Evolutionary conservation across 1,140 invertebrate genomes (phyloP).

Genomic region (Daktulosphaira vitifoliae): DNA sequence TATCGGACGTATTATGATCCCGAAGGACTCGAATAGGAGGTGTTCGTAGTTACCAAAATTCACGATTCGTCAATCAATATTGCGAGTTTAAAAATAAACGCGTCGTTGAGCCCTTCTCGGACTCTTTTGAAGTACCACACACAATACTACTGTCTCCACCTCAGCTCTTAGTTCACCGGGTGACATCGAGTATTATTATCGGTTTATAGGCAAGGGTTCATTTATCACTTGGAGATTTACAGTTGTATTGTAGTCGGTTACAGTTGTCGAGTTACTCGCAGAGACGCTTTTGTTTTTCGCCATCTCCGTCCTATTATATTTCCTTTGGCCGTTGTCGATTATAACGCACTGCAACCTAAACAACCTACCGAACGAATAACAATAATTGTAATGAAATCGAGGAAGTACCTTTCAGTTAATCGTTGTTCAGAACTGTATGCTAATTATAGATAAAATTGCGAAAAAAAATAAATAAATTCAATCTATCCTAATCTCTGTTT

Average conservation of each 20-base stretch:
- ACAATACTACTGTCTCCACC: no score
- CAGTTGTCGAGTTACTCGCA: constrained; percentile 29
- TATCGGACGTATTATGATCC: no score
- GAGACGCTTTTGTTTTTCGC: neutral
- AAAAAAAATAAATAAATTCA: no score
- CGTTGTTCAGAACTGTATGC: constrained; percentile 7
- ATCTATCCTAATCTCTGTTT: no score
- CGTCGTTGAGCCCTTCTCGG: no score
- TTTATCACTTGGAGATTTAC: constrained; percentile 28
- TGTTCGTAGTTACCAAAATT: no score
- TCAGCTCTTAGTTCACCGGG: neutral
- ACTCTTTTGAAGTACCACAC: no score
- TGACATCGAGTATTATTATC: constrained; percentile 17
- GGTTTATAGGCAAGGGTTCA: neutral
- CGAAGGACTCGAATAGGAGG: no score
- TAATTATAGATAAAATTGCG: no score
- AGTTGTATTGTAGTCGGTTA: constrained; percentile 27
- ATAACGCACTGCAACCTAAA: neutral
- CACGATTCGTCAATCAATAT: no score
- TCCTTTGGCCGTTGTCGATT: neutral
- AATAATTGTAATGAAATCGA: neutral
- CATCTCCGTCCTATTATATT: neutral
- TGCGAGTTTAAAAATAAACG: no score
- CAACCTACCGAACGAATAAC: constrained; percentile 2
- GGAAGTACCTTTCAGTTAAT: constrained; percentile 17